Percentiles rank a stretch among this genome's conserved stretches.
These are phyloP conservation scores for Aldabrachelys gigantea DNA, from an alignment of 2,113 vertebrate genomes.

Conservation along the genomic window DNA sequence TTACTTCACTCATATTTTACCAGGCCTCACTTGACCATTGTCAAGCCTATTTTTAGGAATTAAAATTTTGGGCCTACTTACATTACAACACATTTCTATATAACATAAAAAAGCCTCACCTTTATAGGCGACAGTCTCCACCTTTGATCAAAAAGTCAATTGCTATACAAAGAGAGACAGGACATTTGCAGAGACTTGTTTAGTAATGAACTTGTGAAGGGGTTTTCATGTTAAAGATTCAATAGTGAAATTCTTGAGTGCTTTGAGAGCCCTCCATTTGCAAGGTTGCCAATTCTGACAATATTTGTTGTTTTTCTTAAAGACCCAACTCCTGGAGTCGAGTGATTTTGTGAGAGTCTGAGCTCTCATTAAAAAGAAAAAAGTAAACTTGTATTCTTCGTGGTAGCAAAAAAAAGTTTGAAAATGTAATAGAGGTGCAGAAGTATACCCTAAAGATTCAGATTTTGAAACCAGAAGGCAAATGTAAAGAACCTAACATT, in stretches of 20 bases:
- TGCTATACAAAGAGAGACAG: not conserved
- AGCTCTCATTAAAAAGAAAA: not conserved
- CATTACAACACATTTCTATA: no score
- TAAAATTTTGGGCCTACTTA: no score
- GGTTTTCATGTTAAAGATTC: not conserved
- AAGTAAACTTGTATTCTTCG: not conserved
- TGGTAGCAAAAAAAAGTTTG: not conserved
- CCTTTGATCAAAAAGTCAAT: not conserved
- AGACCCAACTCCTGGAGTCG: not conserved
- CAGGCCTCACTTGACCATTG: no score
- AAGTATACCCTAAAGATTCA: not conserved
- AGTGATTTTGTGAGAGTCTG: not conserved
- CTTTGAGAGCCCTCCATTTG: not conserved
- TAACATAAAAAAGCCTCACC: no score
- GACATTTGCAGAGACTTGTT: not conserved
- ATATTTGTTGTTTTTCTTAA: not conserved
- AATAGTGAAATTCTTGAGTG: not conserved
- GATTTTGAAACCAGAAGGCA: not conserved
- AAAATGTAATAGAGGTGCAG: not conserved
- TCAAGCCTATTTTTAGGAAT: no score
- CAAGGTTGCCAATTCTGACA: not conserved
- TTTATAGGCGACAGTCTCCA: not conserved
- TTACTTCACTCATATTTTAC: no score
- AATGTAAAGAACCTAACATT: not conserved
- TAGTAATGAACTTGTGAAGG: not conserved